Conservation (phyloP, 1,140 invertebrate genomes). For the Microplitis demolitor region DNA sequence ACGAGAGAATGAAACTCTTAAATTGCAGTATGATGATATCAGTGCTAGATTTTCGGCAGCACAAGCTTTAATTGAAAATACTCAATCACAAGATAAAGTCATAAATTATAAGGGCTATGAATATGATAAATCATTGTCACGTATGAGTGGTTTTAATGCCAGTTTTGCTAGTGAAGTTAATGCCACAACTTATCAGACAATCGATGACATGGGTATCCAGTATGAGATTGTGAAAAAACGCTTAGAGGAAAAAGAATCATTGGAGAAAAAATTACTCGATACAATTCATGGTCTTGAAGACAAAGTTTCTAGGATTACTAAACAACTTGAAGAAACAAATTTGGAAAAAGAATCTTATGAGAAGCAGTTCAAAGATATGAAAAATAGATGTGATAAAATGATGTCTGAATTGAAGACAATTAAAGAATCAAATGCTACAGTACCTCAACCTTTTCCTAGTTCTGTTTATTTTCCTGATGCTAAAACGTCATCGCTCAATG, state of each 20-base stretch:
- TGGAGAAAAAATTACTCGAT: conserved; percentile 44
- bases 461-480: conserved; percentile 19
- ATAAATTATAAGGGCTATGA: conserved; percentile 39
- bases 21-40: conserved; percentile 48
- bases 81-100: conserved; percentile 40
- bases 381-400: conserved; percentile 52
- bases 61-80: conserved; percentile 45
- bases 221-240: conserved; percentile 46
- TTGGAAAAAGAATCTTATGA: conserved; percentile 48
- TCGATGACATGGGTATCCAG: conserved; percentile 50
- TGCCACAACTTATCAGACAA: conserved; percentile 52
- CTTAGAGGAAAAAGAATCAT: conserved; percentile 46
- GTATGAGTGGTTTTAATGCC: conserved; percentile 45
- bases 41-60: conserved; percentile 43
- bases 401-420: conserved; percentile 29
- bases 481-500: not conserved
- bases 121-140: conserved; percentile 43
- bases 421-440: conserved; percentile 7
- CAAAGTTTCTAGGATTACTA: conserved; percentile 36
- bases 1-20: conserved; percentile 47
- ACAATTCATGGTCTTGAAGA: conserved; percentile 46
- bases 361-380: conserved; percentile 56
- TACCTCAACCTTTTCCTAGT: conserved; percentile 19
- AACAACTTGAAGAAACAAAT: conserved; percentile 47
- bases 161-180: conserved; percentile 44